Percentiles rank a stretch among this genome's conserved stretches.
Evolutionary conservation across 1,140 invertebrate species (phyloP).

Genomic region (Hylyphantes graminicola): DNA sequence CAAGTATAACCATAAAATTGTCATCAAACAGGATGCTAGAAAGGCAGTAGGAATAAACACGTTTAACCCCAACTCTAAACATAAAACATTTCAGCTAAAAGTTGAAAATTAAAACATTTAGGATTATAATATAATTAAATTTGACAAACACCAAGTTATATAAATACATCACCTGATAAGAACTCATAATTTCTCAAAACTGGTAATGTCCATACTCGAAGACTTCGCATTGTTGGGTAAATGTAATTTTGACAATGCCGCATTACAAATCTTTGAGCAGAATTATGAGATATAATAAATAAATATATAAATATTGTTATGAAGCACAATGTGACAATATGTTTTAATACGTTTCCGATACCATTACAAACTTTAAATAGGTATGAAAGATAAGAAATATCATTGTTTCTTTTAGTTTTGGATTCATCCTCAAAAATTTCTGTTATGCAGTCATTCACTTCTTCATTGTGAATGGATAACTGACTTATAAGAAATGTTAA

Average conservation of each 20-base stretch:
- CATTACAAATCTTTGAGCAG: slow-evolving; percentile 71
- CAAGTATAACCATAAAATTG: too few species aligned
- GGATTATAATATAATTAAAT: neutral
- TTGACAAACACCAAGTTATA: slow-evolving; percentile 37
- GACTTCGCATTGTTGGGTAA: slow-evolving; percentile 75
- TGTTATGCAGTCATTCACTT: slow-evolving; percentile 9
- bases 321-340: slow-evolving; percentile 53
- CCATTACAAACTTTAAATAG: slow-evolving; percentile 5
- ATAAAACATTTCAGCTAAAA: too few species aligned
- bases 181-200: slow-evolving; percentile 74
- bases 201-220: slow-evolving; percentile 75
- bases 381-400: neutral
- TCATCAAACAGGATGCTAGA: too few species aligned
- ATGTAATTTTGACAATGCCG: slow-evolving; percentile 78
- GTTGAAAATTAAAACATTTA: too few species aligned
- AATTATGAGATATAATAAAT: slow-evolving; percentile 69
- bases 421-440: slow-evolving; percentile 20
- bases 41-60: too few species aligned
- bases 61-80: too few species aligned
- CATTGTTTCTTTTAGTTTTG: neutral
- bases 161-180: slow-evolving; percentile 71
- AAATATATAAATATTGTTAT: slow-evolving; percentile 64
- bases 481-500: slow-evolving; percentile 21
- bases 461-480: slow-evolving; percentile 13
- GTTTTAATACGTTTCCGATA: slow-evolving; percentile 9